Conservation (phyloP, 1,140 invertebrate species). For the Reticulitermes speratus region DNA sequence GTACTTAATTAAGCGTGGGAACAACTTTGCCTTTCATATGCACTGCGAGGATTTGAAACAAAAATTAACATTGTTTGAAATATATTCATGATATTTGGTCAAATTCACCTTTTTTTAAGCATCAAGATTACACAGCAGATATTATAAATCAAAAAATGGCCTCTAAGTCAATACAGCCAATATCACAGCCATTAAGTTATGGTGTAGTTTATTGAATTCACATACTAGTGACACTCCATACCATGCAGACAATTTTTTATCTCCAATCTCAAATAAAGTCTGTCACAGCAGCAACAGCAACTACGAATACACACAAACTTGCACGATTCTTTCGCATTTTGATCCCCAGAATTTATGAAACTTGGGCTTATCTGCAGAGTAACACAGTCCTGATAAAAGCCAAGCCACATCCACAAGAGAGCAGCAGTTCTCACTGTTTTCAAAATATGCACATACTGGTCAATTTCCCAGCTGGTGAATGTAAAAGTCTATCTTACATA, state of each 20-base stretch:
- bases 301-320: neutral
- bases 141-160: neutral
- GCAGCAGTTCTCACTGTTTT: neutral
- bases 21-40: no score
- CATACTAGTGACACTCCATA: neutral
- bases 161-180: conserved; percentile 5
- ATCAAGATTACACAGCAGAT: neutral
- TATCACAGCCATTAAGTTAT: neutral
- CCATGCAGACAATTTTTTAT: neutral
- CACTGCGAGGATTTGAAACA: neutral
- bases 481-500: no score
- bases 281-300: neutral
- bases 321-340: neutral
- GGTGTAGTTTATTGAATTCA: neutral
- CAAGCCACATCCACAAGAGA: neutral
- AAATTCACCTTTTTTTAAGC: neutral
- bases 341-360: neutral
- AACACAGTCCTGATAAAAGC: neutral
- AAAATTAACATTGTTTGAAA: neutral
- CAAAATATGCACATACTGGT: no score
- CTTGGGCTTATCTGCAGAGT: neutral
- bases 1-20: no score
- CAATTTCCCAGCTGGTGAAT: no score
- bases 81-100: neutral
- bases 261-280: neutral